Conservation (phyloP, 2,888 invertebrate species). For the Neoascia interrupta region DNA sequence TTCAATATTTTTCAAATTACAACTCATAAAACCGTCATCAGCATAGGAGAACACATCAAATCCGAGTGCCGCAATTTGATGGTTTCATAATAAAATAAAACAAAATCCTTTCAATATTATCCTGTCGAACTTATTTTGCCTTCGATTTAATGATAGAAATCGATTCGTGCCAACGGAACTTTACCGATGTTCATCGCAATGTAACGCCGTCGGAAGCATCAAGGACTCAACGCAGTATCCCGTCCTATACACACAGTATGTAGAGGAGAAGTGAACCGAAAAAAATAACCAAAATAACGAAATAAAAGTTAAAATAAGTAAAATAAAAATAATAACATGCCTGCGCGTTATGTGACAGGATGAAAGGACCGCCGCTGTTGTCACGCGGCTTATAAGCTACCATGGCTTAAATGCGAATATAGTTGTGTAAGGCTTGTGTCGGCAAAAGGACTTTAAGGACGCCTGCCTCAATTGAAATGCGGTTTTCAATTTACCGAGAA, state of each 20-base stretch:
- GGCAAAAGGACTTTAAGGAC: slow-evolving; percentile 7
- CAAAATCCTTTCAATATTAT: slow-evolving; percentile 29
- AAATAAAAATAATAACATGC: slow-evolving; percentile 8
- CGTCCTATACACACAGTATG: background rate
- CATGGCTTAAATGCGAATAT: background rate
- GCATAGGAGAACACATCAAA: slow-evolving; percentile 53
- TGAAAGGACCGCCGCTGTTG: slow-evolving; percentile 22
- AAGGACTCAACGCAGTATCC: slow-evolving; percentile 8
- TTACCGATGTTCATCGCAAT: slow-evolving; percentile 1
- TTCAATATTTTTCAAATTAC: slow-evolving; percentile 51
- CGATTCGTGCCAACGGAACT: slow-evolving; percentile 31
- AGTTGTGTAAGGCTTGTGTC: background rate
- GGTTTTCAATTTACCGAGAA: slow-evolving; percentile 22
- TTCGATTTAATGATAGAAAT: slow-evolving; percentile 48
- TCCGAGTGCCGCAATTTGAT: slow-evolving; percentile 41
- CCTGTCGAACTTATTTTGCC: background rate
- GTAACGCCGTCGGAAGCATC: slow-evolving; percentile 10
- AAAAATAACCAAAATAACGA: background rate
- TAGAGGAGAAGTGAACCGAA: background rate
- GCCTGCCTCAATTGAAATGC: slow-evolving; percentile 25
- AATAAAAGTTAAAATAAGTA: slow-evolving; percentile 1
- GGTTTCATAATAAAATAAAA: slow-evolving; percentile 13
- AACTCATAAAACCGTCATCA: slow-evolving; percentile 54
- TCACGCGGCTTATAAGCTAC: background rate
- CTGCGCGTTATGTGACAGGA: slow-evolving; percentile 12